Evolutionary conservation across 2,888 invertebrate species (phyloP), one percentile per base, ranked within the genome.

Genomic region (Protonemura montana): DNA sequence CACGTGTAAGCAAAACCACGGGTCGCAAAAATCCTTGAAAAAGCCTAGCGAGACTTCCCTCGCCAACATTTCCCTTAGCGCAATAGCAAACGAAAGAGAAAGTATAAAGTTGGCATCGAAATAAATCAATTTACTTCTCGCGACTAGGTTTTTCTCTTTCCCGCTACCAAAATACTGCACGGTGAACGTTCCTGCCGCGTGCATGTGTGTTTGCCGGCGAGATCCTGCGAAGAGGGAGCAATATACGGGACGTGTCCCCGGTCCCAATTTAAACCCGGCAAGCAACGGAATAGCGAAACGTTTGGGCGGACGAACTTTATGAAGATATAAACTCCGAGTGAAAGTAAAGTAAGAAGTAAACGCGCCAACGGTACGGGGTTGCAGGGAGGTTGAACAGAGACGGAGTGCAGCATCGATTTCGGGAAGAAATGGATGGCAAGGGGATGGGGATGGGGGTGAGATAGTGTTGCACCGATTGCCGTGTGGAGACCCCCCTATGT

Each of bases 311-410:
- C 84, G 42, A 84, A 84, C 84, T 84, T 84, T 84, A 84, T 84
- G 84, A 84, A 84, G 84, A 84, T 84, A 84, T 84, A 84, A 84
- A 84, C 59, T 84, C 84, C 59, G 42, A 84, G 84, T 76, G 84
- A 84, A 84, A 84, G 84, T 42, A 41, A 82, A 41, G 42, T 30
- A 82, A 41, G 35, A 76, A 27, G 59, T 59, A 59, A 59, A 59
- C 59, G 59, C 59, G 59, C n/a, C n/a, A 59, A 13, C 1, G 59
- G 59, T 59, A 1, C 16, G 59, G 59, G 16, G 3, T 10, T 59
- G 59, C 21, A n/a, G n/a, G 59, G 7, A 1, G 13, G 59, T 10
- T 10, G 59, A 59, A 59, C 3, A 35, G 35, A 35, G 35, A 35
- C 35, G 35, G 35, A 35, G 35, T 35, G 35, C 35, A 35, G 10